Base-by-base conservation (phyloP, 1,140 invertebrate genomes). In the Listronotus bonariensis region DNA sequence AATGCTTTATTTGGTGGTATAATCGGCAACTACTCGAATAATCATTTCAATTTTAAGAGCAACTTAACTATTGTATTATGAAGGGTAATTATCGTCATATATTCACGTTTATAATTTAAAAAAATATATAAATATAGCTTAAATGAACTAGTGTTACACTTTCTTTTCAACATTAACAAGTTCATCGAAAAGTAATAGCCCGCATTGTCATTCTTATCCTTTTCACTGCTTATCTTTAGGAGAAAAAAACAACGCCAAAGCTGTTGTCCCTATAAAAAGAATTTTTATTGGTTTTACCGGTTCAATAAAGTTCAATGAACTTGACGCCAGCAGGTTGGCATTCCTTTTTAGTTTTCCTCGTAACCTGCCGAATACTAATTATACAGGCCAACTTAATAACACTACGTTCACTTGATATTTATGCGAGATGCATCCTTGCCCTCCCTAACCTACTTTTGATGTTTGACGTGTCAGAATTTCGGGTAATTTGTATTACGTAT, bases 351-450 rank as follows among this genome's bases (percentile, higher is more conserved):
- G 49, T 52, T 26, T 52, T 52, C 38, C 18, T 20, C 20, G 41
- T 9, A 60, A 17, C 45, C 45, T 20, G 34, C 43, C 31, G 53
- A 65, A 65, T 65, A 56, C 42, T 48, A 65, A 65, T 48, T 51
- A 34, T 31, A 31, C 34, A 15, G 12, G 32, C 32, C 12, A 10
- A 9, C 32, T 34, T 34, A 34, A 34, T 12, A 52, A 12, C 26
- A n/a, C 15, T n/a, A 46, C 32, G 31, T 51, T 60, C 46, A 51
- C 48, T 48, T 51, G 12, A 42, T 62, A 48, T 62, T 55, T 61
- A 67, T 62, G 32, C 65, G 53, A 56, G 31, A 32, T 60, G 53
- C 65, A 60, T 64, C 61, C 58, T 38, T 67, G 65, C 53, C 65
- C 65, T 67, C 31, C 31, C 36, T 67, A 67, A 67, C 65, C 65